These are phyloP conservation scores for Itoplectis maculator DNA, from an alignment of 2,888 invertebrate species.

Conservation along the genomic window DNA sequence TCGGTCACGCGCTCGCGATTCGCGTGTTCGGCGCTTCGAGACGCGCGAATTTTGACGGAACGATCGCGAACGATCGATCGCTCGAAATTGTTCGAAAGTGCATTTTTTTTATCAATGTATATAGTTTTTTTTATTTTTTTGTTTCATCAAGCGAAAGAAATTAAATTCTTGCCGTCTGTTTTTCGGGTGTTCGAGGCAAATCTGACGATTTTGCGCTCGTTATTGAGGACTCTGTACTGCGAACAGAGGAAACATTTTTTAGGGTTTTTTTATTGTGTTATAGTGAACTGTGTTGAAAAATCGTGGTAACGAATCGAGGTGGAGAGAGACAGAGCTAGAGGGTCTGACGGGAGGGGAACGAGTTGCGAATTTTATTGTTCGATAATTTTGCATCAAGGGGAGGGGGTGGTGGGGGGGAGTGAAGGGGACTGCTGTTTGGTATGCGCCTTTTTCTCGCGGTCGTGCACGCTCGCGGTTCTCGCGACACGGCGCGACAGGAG, in stretches of 20 bases:
- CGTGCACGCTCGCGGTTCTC: conserved; percentile 13
- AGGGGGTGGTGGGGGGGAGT: too few species aligned
- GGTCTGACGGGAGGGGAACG: not conserved
- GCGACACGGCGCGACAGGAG: not conserved
- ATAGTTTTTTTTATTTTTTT: not conserved
- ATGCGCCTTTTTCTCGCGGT: conserved; percentile 43
- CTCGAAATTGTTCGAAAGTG: too few species aligned
- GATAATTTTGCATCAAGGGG: not conserved
- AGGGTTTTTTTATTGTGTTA: not conserved
- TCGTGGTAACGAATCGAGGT: not conserved
- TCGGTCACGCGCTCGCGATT: not conserved
- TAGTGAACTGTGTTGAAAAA: too few species aligned
- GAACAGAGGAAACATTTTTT: too few species aligned
- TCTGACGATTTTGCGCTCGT: too few species aligned
- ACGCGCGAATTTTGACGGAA: not conserved
- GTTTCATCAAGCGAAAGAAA: too few species aligned
- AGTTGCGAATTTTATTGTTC: not conserved
- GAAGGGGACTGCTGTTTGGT: conserved; percentile 31
- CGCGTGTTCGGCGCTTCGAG: not conserved
- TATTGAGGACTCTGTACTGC: too few species aligned
- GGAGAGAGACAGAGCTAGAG: not conserved
- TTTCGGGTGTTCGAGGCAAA: too few species aligned
- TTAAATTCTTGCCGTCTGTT: too few species aligned
- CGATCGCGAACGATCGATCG: not conserved
- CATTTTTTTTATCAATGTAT: too few species aligned